These are phyloP conservation scores for Pristiophorus japonicus DNA, from an alignment of 2,113 vertebrate species.

Conservation along the genomic window DNA sequence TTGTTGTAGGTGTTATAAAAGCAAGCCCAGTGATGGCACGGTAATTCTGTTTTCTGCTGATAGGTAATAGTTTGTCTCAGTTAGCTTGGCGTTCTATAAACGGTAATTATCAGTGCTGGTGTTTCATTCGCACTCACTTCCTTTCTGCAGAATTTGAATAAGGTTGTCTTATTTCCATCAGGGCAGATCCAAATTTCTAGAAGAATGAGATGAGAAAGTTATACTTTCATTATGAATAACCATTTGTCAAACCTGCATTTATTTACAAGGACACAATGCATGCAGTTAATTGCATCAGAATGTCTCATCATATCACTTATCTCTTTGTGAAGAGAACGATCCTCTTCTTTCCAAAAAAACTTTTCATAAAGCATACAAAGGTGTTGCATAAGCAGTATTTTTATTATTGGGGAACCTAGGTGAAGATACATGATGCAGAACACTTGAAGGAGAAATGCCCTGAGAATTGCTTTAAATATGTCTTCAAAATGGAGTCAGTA, in stretches of 20 bases:
- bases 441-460: background rate
- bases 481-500: too few species aligned
- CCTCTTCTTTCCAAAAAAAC: background rate
- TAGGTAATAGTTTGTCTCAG: background rate
- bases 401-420: background rate
- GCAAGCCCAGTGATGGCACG: background rate
- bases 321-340: background rate
- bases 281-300: background rate
- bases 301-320: background rate
- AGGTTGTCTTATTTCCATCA: constrained; percentile 96
- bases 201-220: constrained; percentile 37
- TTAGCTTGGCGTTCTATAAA: background rate
- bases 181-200: constrained; percentile 85
- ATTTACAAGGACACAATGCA: background rate
- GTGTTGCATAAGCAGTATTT: background rate
- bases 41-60: background rate
- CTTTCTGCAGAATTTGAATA: constrained; percentile 82
- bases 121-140: constrained; percentile 66
- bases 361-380: background rate
- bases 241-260: background rate
- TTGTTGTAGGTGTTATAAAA: background rate
- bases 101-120: background rate
- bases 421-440: background rate
- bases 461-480: too few species aligned
- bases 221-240: background rate